Conservation (phyloP, 2,797 vertebrate species). For the Eurystomus glaucurus region DNA sequence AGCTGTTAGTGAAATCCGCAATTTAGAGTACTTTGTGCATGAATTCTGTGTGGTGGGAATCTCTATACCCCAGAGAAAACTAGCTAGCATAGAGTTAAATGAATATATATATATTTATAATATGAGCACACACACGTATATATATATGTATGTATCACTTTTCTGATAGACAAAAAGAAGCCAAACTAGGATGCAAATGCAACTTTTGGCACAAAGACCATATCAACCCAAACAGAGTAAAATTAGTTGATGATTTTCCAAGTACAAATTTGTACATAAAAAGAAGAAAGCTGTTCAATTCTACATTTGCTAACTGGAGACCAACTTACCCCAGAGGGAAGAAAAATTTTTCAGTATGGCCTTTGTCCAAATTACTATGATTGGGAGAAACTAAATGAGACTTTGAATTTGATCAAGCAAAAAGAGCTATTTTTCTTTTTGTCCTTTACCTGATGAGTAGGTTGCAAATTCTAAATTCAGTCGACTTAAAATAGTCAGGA, state of each 20-base stretch:
- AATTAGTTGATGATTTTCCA: constrained; percentile 77
- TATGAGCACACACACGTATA: fast-evolving
- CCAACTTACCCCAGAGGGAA: constrained; percentile 8
- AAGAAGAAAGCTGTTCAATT: constrained; percentile 46
- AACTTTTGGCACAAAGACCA: constrained; percentile 68
- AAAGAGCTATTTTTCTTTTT: neutral
- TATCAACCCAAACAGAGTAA: constrained; percentile 72
- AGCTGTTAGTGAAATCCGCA: neutral
- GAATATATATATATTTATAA: neutral
- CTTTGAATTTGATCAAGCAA: neutral
- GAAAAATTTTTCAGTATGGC: neutral
- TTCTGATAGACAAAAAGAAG: constrained; percentile 42
- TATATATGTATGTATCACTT: neutral
- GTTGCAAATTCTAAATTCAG: neutral
- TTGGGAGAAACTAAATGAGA: constrained; percentile 17
- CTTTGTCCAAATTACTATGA: constrained; percentile 48
- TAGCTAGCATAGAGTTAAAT: neutral
- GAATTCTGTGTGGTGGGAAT: neutral
- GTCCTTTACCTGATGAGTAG: neutral
- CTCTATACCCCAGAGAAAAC: neutral
- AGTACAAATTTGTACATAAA: constrained; percentile 71
- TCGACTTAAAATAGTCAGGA: neutral
- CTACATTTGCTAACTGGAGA: neutral
- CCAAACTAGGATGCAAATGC: constrained; percentile 73
- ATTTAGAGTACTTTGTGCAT: neutral